A percentile compares a stretch with the other conserved stretches of the same genome.
Conservation (phyloP, 2,113 vertebrate genomes). For the Nematolebias whitei region DNA sequence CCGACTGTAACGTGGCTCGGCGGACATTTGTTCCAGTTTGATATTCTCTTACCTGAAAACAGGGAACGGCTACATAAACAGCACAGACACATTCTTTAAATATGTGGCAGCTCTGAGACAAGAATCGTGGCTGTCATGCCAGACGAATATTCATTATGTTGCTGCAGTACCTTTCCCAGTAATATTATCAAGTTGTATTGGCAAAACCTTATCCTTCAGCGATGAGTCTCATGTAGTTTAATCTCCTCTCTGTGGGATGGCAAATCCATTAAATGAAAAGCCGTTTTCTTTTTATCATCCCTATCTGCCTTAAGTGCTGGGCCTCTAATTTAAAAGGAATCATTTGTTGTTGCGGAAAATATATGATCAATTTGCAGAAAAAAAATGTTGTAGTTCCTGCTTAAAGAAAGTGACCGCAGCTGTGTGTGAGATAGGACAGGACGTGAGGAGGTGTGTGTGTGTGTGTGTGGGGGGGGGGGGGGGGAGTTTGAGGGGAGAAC, state of each 20-base stretch:
- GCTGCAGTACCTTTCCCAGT: constrained; percentile 21
- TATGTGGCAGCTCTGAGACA: background rate
- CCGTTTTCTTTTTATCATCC: constrained; percentile 6
- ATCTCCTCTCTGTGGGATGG: constrained; percentile 13
- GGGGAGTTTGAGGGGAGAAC: background rate
- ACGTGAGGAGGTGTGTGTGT: background rate
- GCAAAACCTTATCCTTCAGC: constrained; percentile 9
- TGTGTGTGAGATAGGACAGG: constrained; percentile 14
- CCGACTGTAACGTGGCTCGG: too few relatives aligned
- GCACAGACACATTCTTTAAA: constrained; percentile 22
- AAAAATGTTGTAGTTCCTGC: constrained; percentile 11
- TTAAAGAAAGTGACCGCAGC: constrained; percentile 44
- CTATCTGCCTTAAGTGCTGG: background rate
- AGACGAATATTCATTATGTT: constrained; percentile 31
- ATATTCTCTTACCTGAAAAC: constrained; percentile 44
- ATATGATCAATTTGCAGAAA: background rate
- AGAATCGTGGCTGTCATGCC: background rate
- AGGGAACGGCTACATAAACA: constrained; percentile 52
- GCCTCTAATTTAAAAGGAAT: background rate
- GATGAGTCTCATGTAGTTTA: constrained; percentile 25
- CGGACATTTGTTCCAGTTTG: constrained; percentile 18
- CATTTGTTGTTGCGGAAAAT: background rate
- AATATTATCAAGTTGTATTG: constrained; percentile 22
- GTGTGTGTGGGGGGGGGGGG: too few relatives aligned
- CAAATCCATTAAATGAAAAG: constrained; percentile 15